These are phyloP conservation scores for Vireo griseus DNA, from an alignment of 2,797 vertebrate species.

Conservation along the genomic window DNA sequence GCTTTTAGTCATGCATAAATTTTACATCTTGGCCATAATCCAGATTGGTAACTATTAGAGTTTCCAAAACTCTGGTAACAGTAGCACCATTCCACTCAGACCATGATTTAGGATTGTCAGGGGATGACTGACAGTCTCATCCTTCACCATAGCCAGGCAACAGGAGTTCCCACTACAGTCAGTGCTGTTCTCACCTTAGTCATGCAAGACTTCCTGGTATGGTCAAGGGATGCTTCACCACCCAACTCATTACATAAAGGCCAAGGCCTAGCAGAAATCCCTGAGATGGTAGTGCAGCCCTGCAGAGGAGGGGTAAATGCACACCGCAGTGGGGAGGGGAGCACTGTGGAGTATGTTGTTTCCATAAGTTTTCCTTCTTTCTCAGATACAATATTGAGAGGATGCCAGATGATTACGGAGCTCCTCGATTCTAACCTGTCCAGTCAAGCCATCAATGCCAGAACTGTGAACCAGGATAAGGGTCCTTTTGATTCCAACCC, in stretches of 20 bases:
- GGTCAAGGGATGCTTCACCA: background rate
- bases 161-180: background rate
- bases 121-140: background rate
- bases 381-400: conserved; percentile 95
- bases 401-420: conserved; percentile 98
- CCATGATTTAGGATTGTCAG: background rate
- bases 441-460: background rate
- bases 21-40: background rate
- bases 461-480: background rate
- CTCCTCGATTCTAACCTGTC: conserved; percentile 84
- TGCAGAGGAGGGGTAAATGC: background rate
- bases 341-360: background rate
- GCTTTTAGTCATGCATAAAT: background rate
- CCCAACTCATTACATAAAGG: background rate
- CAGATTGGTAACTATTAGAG: background rate
- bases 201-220: background rate
- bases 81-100: background rate
- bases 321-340: background rate
- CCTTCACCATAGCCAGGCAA: background rate
- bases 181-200: background rate
- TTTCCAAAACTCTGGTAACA: background rate
- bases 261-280: background rate
- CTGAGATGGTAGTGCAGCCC: background rate
- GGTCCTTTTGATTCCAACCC: background rate
- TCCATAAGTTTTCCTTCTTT: background rate